These are phyloP conservation scores for Theonella swinhoei DNA, from an alignment of 37 sponge, comb jelly and placozoan species.

Conservation along the genomic window DNA sequence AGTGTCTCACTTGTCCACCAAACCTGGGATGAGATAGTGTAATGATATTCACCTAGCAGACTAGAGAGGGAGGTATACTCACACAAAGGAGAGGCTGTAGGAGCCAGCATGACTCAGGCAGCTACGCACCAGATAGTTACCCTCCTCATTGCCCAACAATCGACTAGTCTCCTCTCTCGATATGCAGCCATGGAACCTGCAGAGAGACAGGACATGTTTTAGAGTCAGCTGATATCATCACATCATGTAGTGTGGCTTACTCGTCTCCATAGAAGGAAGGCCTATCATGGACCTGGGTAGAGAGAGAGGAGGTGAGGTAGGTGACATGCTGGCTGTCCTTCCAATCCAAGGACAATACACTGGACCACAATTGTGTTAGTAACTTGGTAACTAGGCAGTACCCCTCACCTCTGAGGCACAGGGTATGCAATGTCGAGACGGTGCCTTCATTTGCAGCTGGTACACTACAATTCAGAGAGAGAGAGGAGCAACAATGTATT, in stretches of 20 bases:
- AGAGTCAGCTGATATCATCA: not conserved
- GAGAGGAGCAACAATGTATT: conserved; percentile 10
- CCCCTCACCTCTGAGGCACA: conserved; percentile 50
- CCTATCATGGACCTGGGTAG: conserved; percentile 30
- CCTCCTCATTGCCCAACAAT: conserved; percentile 60
- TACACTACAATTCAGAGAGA: conserved; percentile 74
- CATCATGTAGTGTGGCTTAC: conserved; percentile 46
- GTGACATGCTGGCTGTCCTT: too few species aligned
- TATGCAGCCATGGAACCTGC: conserved; percentile 82
- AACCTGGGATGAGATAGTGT: too few species aligned
- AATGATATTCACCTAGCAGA: too few species aligned
- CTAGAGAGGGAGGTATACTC: conserved; percentile 19
- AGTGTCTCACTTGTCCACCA: conserved; percentile 69
- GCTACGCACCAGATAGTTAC: conserved; percentile 75
- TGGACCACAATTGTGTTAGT: too few species aligned
- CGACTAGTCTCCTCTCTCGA: conserved; percentile 65
- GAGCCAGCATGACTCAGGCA: conserved; percentile 73
- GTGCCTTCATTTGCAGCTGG: conserved; percentile 76
- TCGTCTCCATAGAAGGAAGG: conserved; percentile 80
- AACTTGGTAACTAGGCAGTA: too few species aligned
- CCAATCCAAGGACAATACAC: too few species aligned
- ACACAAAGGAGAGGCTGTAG: conserved; percentile 88
- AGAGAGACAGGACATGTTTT: not conserved
- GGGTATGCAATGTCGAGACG: conserved; percentile 45
- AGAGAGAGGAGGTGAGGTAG: not conserved